Evolutionary conservation across 2,888 invertebrate genomes (phyloP), one percentile per base, ranked within the genome.

Genomic region (Machimus rusticus): DNA sequence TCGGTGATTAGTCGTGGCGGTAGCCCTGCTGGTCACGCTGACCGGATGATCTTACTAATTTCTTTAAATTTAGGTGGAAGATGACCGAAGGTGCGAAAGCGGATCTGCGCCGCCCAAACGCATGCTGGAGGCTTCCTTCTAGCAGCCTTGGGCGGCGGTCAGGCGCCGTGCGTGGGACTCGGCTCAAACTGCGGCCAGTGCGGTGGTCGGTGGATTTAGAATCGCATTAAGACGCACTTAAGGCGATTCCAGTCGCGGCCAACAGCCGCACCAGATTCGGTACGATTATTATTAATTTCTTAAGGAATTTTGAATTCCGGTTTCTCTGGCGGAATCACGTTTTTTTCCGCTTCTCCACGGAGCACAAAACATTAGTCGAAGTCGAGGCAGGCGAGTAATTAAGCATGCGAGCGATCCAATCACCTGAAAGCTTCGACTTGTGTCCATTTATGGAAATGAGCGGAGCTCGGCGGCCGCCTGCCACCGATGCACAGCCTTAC

Each of bases 51-150:
- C 12, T 9, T 23, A 12, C 66, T 66, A 66, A 66, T 66, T 66
- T 23, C 23, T 90, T 90, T 89, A 89, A 46, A 28, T 79, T 28
- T 4, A 43, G 0, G 78, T 89, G 88, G 88, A 55, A 57, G n/a
- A 82, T 16, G 57, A 23, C 23, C 12, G 19, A 34, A 84, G 57
- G 66, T 66, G 82, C 28, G 57, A 79, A 79, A 79, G 79, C 51
- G 78, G 76, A 39, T 78, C 78, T 46, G 55, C 28, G 66, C 66
- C 66, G 66, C 66, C 66, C 66, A 66, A 43, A 39, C 8, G 23
- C 19, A 66, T 1, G 12, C 57, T 19, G 46, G 74, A 74, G 31
- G 39, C 86, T 86, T 78, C 86, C 86, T 86, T 86, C 79, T 19
- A 31, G 31, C 19, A 74, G 43, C 81, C 87, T 87, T 81, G 81